Percentiles rank a stretch among this genome's conserved stretches.
Conservation (phyloP, 2,113 vertebrate genomes). For the Bujurquina vittata region DNA sequence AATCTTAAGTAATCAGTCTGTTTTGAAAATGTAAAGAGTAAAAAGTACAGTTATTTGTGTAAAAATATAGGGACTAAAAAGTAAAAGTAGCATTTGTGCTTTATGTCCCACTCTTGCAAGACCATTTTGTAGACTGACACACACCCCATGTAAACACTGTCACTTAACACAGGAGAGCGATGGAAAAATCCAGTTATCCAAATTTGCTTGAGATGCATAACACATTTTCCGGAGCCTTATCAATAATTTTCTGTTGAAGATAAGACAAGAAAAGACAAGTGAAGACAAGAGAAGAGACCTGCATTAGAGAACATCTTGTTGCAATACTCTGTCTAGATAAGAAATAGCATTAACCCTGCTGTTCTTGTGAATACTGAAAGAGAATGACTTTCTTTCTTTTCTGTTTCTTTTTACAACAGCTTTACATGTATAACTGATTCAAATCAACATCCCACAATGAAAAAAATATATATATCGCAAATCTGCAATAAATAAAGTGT, state of each 20-base stretch:
- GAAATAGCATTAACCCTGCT: background rate
- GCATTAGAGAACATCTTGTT: background rate
- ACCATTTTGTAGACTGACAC: background rate
- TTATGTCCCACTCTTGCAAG: too few species aligned
- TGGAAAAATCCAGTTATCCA: background rate
- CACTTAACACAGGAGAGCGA: background rate
- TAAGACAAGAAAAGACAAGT: background rate
- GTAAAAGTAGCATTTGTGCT: too few species aligned
- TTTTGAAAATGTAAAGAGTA: too few species aligned
- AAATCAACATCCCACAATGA: background rate
- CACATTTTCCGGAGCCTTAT: background rate
- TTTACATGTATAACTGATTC: background rate
- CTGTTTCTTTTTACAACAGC: background rate
- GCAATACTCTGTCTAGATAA: background rate
- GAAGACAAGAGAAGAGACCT: background rate
- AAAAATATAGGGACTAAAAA: too few species aligned
- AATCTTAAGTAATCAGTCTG: too few species aligned
- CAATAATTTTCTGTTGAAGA: background rate
- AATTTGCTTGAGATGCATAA: background rate
- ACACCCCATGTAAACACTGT: background rate
- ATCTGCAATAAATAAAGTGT: background rate
- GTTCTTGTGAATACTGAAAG: background rate
- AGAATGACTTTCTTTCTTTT: background rate
- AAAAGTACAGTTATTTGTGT: too few species aligned
- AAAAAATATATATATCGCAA: background rate